Conservation (phyloP, 2,888 invertebrate species). For the Subacronicta megacephala region DNA sequence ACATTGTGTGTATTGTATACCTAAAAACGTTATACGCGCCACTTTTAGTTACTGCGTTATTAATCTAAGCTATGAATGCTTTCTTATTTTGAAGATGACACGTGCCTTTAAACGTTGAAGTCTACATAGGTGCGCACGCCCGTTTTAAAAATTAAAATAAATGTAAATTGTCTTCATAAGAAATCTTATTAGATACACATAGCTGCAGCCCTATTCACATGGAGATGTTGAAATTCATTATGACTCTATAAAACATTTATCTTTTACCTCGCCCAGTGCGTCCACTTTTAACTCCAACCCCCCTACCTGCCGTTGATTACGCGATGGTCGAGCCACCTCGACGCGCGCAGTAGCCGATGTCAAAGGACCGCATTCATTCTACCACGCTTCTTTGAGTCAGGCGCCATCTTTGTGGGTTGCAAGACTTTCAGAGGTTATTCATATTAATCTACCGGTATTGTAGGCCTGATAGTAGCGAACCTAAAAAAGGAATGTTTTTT, state of each 20-base stretch:
- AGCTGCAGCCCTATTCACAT: no score
- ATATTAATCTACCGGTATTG: slow-evolving; percentile 17
- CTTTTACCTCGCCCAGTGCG: no score
- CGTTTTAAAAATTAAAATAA: no score
- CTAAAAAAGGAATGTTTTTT: no score
- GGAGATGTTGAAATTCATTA: no score
- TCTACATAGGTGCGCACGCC: no score
- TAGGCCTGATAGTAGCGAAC: no score
- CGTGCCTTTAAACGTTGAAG: slow-evolving; percentile 1
- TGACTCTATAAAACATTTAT: no score
- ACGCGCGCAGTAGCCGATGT: slow-evolving; percentile 39
- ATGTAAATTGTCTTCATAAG: neutral
- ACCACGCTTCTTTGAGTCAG: slow-evolving; percentile 44
- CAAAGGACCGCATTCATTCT: slow-evolving; percentile 48
- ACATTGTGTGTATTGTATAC: slow-evolving; percentile 2
- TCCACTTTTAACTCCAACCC: neutral
- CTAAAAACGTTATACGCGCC: slow-evolving; percentile 11
- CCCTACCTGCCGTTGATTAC: slow-evolving; percentile 47
- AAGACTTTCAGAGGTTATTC: slow-evolving; percentile 17
- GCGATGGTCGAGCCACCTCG: slow-evolving; percentile 43
- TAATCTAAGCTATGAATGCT: no score
- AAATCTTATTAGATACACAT: no score
- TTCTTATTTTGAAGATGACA: no score
- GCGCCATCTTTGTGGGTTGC: slow-evolving; percentile 34
- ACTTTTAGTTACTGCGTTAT: slow-evolving; percentile 8